phyloP scores from a whole-genome alignment of 2,797 vertebrate genomes.

The Erethizon dorsatum region DNA sequence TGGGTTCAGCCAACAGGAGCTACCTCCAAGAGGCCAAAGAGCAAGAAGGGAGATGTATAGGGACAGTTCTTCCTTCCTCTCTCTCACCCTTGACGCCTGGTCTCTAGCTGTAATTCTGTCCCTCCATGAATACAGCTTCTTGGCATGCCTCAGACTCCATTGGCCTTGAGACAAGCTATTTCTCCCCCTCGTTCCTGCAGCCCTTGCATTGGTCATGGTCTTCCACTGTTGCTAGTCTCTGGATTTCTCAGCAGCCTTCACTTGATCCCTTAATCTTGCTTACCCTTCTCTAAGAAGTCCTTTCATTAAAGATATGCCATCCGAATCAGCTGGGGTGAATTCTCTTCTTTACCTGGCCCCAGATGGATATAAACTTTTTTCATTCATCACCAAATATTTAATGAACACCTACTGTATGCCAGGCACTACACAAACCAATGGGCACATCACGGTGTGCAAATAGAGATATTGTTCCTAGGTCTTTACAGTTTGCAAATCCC shows the following conservation, averaged over 20 bases:
- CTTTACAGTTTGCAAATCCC: background rate
- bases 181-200: background rate
- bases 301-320: background rate
- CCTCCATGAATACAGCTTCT: background rate
- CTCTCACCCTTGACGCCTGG: background rate
- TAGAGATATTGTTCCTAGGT: background rate
- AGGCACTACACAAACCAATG: background rate
- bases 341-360: background rate
- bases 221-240: background rate
- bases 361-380: background rate
- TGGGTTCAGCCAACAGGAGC: conserved; percentile 2
- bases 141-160: background rate
- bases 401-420: background rate
- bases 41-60: background rate
- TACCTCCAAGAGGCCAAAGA: background rate
- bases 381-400: background rate
- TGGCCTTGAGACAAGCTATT: background rate
- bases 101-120: background rate
- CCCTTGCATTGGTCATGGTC: no score
- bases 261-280: background rate
- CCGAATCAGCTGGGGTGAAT: background rate
- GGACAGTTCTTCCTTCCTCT: background rate
- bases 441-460: background rate
- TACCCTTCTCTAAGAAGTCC: background rate
- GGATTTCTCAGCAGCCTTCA: background rate